A percentile compares a stretch with the other conserved stretches of the same genome.
These are phyloP conservation scores for Pterocles gutturalis DNA, from an alignment of 2,113 vertebrate genomes.

Conservation along the genomic window DNA sequence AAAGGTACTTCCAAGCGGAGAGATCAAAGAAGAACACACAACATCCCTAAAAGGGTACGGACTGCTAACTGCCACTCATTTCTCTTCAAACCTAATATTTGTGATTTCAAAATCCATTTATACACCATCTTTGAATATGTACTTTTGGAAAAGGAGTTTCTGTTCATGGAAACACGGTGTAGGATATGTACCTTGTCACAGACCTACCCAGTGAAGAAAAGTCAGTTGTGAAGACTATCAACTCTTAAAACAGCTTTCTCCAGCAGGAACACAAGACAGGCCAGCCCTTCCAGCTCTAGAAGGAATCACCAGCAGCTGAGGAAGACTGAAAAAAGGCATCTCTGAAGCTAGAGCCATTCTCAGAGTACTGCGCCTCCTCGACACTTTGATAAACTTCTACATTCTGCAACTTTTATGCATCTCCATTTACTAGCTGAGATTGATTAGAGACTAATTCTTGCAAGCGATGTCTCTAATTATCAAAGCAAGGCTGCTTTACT, in stretches of 20 bases:
- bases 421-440: background rate
- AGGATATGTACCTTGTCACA: background rate
- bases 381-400: background rate
- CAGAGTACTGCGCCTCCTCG: background rate
- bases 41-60: background rate
- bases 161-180: background rate
- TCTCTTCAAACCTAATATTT: background rate
- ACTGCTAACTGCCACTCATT: background rate
- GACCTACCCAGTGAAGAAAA: no score
- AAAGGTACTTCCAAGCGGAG: background rate
- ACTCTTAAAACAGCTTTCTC: background rate
- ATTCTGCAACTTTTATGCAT: background rate
- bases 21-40: background rate
- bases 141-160: background rate
- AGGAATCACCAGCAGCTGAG: background rate
- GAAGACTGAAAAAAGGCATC: background rate
- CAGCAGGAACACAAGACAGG: background rate
- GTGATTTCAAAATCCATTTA: background rate
- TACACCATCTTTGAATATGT: background rate
- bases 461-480: conserved; percentile 44
- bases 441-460: conserved; percentile 41
- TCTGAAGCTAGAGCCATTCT: background rate
- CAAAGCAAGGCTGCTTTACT: conserved; percentile 26
- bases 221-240: background rate
- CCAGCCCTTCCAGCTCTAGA: background rate